Percentiles rank a stretch among this genome's conserved stretches.
These are phyloP conservation scores for Etheostoma spectabile DNA, from an alignment of 2,113 vertebrate species.

Conservation along the genomic window DNA sequence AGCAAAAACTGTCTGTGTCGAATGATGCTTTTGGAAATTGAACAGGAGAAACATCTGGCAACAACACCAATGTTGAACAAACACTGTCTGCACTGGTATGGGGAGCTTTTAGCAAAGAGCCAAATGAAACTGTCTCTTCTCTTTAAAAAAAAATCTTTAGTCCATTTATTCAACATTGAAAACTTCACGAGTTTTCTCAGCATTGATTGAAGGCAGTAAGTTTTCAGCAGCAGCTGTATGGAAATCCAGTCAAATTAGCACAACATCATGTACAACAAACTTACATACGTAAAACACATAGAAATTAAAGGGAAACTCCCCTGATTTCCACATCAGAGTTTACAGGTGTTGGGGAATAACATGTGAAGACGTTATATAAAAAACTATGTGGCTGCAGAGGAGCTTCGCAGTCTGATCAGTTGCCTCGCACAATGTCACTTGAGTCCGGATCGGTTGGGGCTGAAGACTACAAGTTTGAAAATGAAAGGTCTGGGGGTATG, in stretches of 20 bases:
- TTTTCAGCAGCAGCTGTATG: background rate
- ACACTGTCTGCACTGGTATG: slow-evolving; percentile 6
- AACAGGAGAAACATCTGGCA: slow-evolving; percentile 6
- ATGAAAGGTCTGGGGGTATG: background rate
- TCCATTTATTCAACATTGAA: slow-evolving; percentile 16
- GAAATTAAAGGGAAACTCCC: background rate
- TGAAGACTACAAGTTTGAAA: background rate
- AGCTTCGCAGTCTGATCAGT: background rate
- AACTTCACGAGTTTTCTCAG: background rate
- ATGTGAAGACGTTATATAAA: background rate
- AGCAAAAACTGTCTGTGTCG: background rate
- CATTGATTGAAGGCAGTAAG: slow-evolving; percentile 2
- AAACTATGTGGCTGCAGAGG: background rate
- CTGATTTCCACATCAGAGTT: background rate
- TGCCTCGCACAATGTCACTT: background rate
- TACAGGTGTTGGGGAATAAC: background rate
- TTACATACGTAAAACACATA: background rate
- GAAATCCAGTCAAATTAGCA: slow-evolving; percentile 19
- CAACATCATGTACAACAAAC: background rate
- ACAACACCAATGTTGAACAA: background rate
- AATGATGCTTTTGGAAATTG: background rate
- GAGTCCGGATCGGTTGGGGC: background rate
- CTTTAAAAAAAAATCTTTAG: slow-evolving; percentile 27
- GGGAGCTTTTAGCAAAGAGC: background rate
- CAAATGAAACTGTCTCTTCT: background rate